Percentiles rank a stretch among this genome's conserved stretches.
These are phyloP conservation scores for Leucophenga varia DNA, from an alignment of 1,140 invertebrate species.

Conservation along the genomic window DNA sequence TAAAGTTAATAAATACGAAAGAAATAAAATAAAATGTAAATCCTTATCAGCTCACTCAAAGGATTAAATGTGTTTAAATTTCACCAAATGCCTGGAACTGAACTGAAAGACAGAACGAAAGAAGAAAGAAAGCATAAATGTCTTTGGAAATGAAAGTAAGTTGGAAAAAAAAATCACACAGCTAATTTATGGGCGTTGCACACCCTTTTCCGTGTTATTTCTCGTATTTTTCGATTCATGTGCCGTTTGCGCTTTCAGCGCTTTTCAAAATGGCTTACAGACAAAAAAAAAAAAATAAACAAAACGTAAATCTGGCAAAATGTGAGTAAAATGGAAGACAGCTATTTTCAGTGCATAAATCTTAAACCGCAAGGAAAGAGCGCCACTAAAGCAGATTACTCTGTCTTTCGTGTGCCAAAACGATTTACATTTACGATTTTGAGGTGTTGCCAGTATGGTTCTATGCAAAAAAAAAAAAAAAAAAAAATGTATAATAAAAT, in stretches of 20 bases:
- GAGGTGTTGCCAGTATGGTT: no score
- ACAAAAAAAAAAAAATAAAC: slow-evolving; percentile 9
- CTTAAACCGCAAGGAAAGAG: slow-evolving; percentile 46
- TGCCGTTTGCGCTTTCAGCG: slow-evolving; percentile 5
- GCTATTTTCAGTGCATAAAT: slow-evolving; percentile 47
- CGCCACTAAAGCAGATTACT: slow-evolving; percentile 41
- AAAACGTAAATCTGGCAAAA: no score
- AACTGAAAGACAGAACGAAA: slow-evolving; percentile 6
- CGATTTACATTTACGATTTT: slow-evolving; percentile 25
- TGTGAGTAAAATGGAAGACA: slow-evolving; percentile 32
- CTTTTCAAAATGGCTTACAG: slow-evolving; percentile 9
- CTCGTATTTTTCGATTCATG: no score
- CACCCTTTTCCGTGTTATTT: slow-evolving; percentile 47
- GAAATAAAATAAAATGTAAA: no score
- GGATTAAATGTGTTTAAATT: slow-evolving; percentile 50
- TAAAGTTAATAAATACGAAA: no score
- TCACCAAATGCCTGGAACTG: slow-evolving; percentile 10
- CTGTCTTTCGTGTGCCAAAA: slow-evolving; percentile 46
- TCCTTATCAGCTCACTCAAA: no score
- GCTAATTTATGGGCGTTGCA: slow-evolving; percentile 39
- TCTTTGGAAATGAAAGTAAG: no score
- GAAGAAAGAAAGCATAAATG: neutral
- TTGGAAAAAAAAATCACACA: slow-evolving; percentile 23
- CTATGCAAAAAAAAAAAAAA: no score
- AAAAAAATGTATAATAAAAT: no score